These are phyloP conservation scores for Drosophila pandora DNA, from an alignment of 1,140 invertebrate species.

Conservation along the genomic window DNA sequence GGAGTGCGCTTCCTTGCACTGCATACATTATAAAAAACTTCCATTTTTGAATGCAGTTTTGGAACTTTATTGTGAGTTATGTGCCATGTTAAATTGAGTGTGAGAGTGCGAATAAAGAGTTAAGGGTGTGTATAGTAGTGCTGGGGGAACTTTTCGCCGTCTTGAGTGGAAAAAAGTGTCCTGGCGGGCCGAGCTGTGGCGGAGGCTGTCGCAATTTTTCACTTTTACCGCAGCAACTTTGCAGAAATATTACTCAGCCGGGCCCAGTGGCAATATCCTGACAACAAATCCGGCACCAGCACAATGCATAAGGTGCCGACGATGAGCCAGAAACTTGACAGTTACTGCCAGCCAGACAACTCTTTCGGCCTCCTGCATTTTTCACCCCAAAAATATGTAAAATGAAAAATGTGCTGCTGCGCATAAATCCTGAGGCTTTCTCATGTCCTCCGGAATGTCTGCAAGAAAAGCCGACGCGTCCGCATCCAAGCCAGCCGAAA, in stretches of 20 bases:
- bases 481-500: slow-evolving; percentile 35
- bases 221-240: slow-evolving; percentile 81
- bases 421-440: slow-evolving; percentile 74
- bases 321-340: slow-evolving; percentile 72
- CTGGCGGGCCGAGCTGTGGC: slow-evolving; percentile 8
- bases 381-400: slow-evolving; percentile 34
- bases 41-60: slow-evolving; percentile 44
- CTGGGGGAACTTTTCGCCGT: slow-evolving; percentile 28
- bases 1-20: slow-evolving; percentile 1
- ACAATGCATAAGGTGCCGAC: slow-evolving; percentile 74
- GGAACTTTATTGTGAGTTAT: slow-evolving; percentile 46
- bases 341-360: slow-evolving; percentile 60
- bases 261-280: slow-evolving; percentile 71
- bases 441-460: slow-evolving; percentile 33
- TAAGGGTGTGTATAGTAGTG: slow-evolving; percentile 27
- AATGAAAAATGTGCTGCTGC: slow-evolving; percentile 77
- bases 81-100: slow-evolving; percentile 69
- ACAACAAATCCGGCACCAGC: slow-evolving; percentile 66
- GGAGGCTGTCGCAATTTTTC: slow-evolving; percentile 67
- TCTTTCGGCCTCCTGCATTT: slow-evolving; percentile 9
- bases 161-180: slow-evolving; percentile 54
- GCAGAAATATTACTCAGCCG: slow-evolving; percentile 71
- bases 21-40: slow-evolving; percentile 32
- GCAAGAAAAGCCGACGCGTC: slow-evolving; percentile 25
- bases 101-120: slow-evolving; percentile 44